phyloP scores from a whole-genome alignment of 1,140 invertebrate genomes.

The Ridgeia piscesae region DNA sequence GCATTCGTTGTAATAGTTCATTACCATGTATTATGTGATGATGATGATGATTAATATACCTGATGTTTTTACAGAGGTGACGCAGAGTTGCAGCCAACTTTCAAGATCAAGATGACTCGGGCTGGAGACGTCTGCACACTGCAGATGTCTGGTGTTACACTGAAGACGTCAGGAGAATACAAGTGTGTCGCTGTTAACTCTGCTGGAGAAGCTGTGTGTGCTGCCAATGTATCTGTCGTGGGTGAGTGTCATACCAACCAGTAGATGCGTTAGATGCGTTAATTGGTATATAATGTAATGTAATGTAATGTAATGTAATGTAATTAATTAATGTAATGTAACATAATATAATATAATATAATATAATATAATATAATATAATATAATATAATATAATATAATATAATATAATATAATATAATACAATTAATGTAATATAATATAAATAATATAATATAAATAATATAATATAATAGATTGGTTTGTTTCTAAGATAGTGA shows the following conservation, averaged over 20 bases:
- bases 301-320: too few relatives aligned
- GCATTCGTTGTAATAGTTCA: not conserved
- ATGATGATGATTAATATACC: not conserved
- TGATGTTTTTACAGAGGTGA: conserved; percentile 14
- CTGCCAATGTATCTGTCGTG: conserved; percentile 40
- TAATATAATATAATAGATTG: too few relatives aligned
- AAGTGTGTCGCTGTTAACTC: conserved; percentile 51
- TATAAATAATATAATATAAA: too few relatives aligned
- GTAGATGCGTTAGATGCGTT: not conserved
- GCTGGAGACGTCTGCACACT: conserved; percentile 78
- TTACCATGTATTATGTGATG: not conserved
- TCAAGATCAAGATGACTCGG: conserved; percentile 69
- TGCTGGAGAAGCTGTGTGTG: conserved; percentile 44
- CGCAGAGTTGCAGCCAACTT: conserved; percentile 19
- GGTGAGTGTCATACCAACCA: not conserved
- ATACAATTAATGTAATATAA: too few relatives aligned
- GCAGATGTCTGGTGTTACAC: conserved; percentile 42
- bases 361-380: too few relatives aligned
- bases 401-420: too few relatives aligned
- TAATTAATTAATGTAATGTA: too few relatives aligned
- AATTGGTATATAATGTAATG: too few relatives aligned
- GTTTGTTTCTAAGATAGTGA: too few relatives aligned
- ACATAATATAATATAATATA: too few relatives aligned
- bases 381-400: too few relatives aligned
- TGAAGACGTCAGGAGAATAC: conserved; percentile 49